Base-by-base conservation (phyloP, 2,113 vertebrate species). In the western clawed frog (Xenopus tropicalis) region DNA sequence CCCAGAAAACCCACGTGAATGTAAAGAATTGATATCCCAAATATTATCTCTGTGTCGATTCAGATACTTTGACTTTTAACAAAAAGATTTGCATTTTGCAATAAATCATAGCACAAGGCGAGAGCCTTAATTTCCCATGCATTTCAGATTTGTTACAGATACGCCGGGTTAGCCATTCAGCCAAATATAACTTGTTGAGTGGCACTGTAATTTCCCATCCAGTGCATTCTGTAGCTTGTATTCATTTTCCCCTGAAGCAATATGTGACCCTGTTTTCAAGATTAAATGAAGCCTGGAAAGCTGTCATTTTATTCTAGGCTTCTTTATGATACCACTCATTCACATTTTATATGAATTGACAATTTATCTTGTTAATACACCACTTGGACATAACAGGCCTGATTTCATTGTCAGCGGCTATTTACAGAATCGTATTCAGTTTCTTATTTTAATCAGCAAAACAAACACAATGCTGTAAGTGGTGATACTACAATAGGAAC, bases 151-250 rank as follows among this genome's bases (percentile, higher is more conserved):
- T 58, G 37, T 24, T 14, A 61, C 16, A 25, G 57, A 59, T 17
- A 61, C 12, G 56, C 17, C 43, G 14, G 21, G 16, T 69, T 43
- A 52, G 19, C n/a, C 14, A 58, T 8, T 61, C 20, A 58, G n/a
- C 29, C 56, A 48, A 44, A 70, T 11, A 46, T 69, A 37, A 69
- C 54, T 68, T 68, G 46, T 68, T 23, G 44, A 66, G 43, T 48
- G 54, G 54, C 54, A 59, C 22, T 59, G 20, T 22, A 59, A 59
- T 59, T 59, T 59, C 20, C 22, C 20, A 23, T 59, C 22, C 57
- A 23, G 21, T 59, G 22, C 57, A 22, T 23, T 59, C 57, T 58
- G 51, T 10, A 7, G 20, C 56, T 11, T 59, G 21, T 23, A 59
- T 59, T 59, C 57, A 23, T 59, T 59, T 21, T 59, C 21, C 57